Evolutionary conservation across 2,888 invertebrate species (phyloP), one percentile per base, ranked within the genome.

Genomic region (Bimastos eiseni): DNA sequence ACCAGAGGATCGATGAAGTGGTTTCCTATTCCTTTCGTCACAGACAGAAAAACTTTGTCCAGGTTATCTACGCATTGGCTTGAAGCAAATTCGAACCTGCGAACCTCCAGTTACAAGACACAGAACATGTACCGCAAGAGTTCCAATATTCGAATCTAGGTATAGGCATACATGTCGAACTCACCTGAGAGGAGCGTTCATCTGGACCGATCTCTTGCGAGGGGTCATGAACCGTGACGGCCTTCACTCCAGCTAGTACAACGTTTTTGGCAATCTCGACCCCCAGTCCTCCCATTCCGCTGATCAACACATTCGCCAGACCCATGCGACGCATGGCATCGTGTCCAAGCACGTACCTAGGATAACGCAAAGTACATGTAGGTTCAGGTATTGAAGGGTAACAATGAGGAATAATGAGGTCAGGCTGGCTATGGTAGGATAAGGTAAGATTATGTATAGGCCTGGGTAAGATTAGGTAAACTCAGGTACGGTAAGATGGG

Each of bases 311-410:
- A 94, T 98, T 98, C 91, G 99, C 98, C 93, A 96, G 96, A 91
- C 98, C 98, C 98, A 99, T 98, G 92, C 98, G 97, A 92, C 98
- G 97, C 99, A 99, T 99, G 92, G 99, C 99, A 95, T 99, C 99
- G 95, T 99, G 98, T 5, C 99, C 99, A 94, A 99, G 96, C 89
- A 99, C 99, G 95, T 99, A 99, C 91, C 96, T 90, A 90, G 38
- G 38, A 34, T 1, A 83, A 91, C 19, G 34, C 38, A 86, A 36
- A 86, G 30, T 30, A 55, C 3, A 1, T 49, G 30, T n/a, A 30
- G 8, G 70, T 70, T 41, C 15, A 41, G n/a, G 70, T n/a, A 70
- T 8, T 2, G n/a, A 17, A n/a, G n/a, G n/a, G 70, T 11, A 70
- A n/a, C 24, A 13, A 49, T 49, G 21, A 21, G 49, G 21, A 49